Evolutionary conservation across 2,797 vertebrate species (phyloP), one percentile per base, ranked within the genome.

Genomic region (Myioborus melanocephalus): DNA sequence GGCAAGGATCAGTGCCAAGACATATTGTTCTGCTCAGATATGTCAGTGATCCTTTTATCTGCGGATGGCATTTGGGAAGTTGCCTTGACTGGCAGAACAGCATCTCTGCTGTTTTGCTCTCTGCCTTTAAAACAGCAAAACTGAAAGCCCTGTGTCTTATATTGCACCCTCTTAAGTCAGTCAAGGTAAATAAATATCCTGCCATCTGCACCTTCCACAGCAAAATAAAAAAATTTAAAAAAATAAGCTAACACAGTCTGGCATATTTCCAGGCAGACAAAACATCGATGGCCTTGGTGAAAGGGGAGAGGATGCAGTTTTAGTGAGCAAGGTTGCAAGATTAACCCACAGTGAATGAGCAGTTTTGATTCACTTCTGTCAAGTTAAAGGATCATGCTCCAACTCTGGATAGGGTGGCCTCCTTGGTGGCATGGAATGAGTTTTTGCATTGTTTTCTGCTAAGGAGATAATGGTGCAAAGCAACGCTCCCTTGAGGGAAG

Each of bases 1-100:
- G 92, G 94, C 94, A 97, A 95, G 75, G 73, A 95, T 90, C 83
- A 41, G 87, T 88, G 86, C 90, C 90, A 96, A 95, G 89, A 89
- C 80, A 93, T 96, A 95, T 69, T 97, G 82, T 91, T 94, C 66
- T 96, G 71, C 46, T 96, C 94, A 94, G 76, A 92, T 14, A 64
- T 68, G 77, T 90, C 83, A 97, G 47, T 0, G 12, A 97, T 94
- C 89, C 87, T 87, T 97, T 97, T 90, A 57, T 83, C 64, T 70
- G 93, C 49, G 52, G 73, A 49, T 63, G 59, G 73, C 81, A 76
- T 79, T 93, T 68, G 39, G 90, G 82, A 87, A 95, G 78, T 70
- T 95, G 87, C 72, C 94, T 94, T 96, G 92, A 90, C 81, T 95
- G 79, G 68, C 80, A 78, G 60, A 76, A 81, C 65, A 60, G 55